These are phyloP conservation scores for Danaus melanippus DNA, from an alignment of 1,140 invertebrate genomes.

Conservation along the genomic window DNA sequence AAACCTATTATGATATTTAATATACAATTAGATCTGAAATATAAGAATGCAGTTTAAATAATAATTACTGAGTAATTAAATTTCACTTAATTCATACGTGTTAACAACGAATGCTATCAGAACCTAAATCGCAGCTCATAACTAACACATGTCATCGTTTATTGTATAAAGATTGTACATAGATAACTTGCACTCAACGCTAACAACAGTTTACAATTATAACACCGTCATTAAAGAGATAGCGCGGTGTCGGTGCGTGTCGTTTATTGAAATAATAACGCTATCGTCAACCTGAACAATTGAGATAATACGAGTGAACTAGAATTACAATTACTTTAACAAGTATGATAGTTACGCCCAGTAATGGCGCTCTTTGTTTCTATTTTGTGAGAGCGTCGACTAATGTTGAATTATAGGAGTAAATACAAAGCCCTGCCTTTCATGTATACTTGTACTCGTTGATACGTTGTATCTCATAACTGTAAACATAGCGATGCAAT, in stretches of 20 bases:
- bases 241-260: constrained; percentile 16
- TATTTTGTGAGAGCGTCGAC: constrained; percentile 3
- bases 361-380: constrained; percentile 25
- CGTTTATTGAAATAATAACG: constrained; percentile 32
- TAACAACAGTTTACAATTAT: constrained; percentile 3
- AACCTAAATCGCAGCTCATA: constrained; percentile 1
- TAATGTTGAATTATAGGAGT: too few relatives aligned
- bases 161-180: not conserved
- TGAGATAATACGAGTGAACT: constrained; percentile 29
- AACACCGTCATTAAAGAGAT: not conserved
- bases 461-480: too few relatives aligned
- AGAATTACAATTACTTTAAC: constrained; percentile 36
- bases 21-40: too few relatives aligned
- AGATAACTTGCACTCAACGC: not conserved
- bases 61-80: too few relatives aligned
- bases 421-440: too few relatives aligned
- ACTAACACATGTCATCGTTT: constrained; percentile 1
- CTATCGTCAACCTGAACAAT: constrained; percentile 29
- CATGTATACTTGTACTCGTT: too few relatives aligned
- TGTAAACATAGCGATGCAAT: too few relatives aligned
- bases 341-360: constrained; percentile 32
- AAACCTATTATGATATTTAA: too few relatives aligned
- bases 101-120: not conserved
- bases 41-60: too few relatives aligned
- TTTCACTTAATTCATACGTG: too few relatives aligned